These are phyloP conservation scores for Mastomys natalensis DNA, from an alignment of 2,113 vertebrate species.

Conservation along the genomic window DNA sequence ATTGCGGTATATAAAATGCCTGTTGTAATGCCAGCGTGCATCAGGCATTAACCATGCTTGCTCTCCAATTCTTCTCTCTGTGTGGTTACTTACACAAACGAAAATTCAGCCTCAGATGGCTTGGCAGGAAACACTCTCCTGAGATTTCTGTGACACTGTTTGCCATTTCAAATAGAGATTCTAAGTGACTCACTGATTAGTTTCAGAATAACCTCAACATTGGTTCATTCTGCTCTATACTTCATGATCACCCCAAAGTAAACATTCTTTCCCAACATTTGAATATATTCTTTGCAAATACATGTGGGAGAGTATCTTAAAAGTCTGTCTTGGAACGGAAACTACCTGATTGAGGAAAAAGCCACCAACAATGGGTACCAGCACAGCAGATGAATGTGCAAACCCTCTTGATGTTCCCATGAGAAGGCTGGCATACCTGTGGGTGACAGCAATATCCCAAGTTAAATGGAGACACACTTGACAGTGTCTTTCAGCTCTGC, in stretches of 20 bases:
- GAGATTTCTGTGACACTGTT: background rate
- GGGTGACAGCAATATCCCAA: background rate
- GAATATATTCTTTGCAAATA: background rate
- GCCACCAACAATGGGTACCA: slow-evolving; percentile 47
- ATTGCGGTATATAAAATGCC: background rate
- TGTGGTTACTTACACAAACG: background rate
- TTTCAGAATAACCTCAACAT: background rate
- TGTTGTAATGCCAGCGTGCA: background rate
- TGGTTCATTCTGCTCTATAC: background rate
- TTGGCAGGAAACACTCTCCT: background rate
- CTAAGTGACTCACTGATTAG: background rate
- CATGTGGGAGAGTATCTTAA: background rate
- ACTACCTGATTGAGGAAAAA: slow-evolving; percentile 65
- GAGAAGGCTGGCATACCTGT: slow-evolving; percentile 65
- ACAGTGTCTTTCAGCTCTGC: background rate
- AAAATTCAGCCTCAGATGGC: background rate
- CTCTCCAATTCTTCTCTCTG: background rate
- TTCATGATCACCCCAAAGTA: background rate
- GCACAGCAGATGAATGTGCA: background rate
- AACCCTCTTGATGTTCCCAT: slow-evolving; percentile 40
- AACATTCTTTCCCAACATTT: background rate
- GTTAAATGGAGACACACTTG: background rate
- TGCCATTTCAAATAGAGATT: background rate
- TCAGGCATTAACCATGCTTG: background rate
- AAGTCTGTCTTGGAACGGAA: background rate